phyloP scores from a whole-genome alignment of 1,140 invertebrate genomes.

The Diabrotica virgifera region DNA sequence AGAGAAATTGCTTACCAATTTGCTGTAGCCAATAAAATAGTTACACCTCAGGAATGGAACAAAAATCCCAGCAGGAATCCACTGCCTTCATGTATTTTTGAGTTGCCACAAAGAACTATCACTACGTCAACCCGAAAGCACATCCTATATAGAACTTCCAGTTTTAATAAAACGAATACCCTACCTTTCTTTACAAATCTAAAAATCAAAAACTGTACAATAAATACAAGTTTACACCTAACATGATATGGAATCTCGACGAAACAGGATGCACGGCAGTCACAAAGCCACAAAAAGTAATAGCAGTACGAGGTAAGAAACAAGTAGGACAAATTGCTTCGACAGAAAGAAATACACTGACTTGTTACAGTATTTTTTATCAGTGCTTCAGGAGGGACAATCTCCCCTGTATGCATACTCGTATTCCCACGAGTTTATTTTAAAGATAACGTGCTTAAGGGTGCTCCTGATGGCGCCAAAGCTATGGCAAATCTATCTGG shows the following conservation, averaged over 20 bases:
- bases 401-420: constrained; percentile 45
- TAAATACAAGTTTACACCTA: constrained; percentile 39
- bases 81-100: constrained; percentile 21
- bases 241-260: constrained; percentile 46
- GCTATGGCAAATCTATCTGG: constrained; percentile 45
- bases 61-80: constrained; percentile 43
- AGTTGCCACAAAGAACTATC: constrained; percentile 14
- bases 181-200: constrained; percentile 47
- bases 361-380: constrained; percentile 40
- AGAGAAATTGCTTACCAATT: constrained; percentile 35
- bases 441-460: constrained; percentile 46
- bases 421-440: constrained; percentile 47
- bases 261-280: constrained; percentile 53
- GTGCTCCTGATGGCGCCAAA: constrained; percentile 33
- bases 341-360: constrained; percentile 45
- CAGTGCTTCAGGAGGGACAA: constrained; percentile 37
- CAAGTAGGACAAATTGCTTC: constrained; percentile 49
- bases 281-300: constrained; percentile 43
- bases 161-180: constrained; percentile 45
- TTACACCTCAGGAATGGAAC: constrained; percentile 39
- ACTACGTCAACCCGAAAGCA: constrained; percentile 22
- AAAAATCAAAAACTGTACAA: constrained; percentile 37
- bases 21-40: constrained; percentile 29
- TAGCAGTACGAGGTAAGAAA: constrained; percentile 46
- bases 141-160: constrained; percentile 19